phyloP scores from a whole-genome alignment of 2,888 invertebrate genomes.

The Drosophila testacea region DNA sequence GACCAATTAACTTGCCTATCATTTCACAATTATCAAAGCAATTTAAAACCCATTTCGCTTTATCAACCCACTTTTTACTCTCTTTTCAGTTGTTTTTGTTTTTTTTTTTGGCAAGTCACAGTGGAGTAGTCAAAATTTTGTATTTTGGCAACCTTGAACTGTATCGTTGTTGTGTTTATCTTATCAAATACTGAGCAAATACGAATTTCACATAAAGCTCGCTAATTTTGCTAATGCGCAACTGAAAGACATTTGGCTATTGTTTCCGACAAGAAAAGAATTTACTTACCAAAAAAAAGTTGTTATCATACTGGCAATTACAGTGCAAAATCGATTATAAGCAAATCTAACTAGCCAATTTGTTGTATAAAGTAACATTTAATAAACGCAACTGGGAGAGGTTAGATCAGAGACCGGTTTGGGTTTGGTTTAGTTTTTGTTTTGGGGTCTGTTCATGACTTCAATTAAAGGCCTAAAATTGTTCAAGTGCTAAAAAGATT shows the following conservation, averaged over 20 bases:
- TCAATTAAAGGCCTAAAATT: slow-evolving; percentile 62
- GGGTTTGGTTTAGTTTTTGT: slow-evolving; percentile 23
- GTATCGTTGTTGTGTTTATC: slow-evolving; percentile 62
- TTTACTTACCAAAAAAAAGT: slow-evolving; percentile 20
- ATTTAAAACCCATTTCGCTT: slow-evolving; percentile 18
- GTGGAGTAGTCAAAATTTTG: slow-evolving; percentile 17
- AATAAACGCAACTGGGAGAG: slow-evolving; percentile 25
- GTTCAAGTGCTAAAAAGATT: slow-evolving; percentile 43
- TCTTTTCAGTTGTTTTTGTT: neutral
- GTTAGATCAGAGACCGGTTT: slow-evolving; percentile 56
- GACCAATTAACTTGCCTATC: slow-evolving; percentile 28
- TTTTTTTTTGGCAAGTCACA: slow-evolving; percentile 54
- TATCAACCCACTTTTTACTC: slow-evolving; percentile 21
- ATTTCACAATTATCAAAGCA: slow-evolving; percentile 1
- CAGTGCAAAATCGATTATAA: slow-evolving; percentile 61
- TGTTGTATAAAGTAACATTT: slow-evolving; percentile 25
- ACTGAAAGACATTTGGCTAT: slow-evolving; percentile 30
- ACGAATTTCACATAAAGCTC: slow-evolving; percentile 39
- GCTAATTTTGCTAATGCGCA: slow-evolving; percentile 35
- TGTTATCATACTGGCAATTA: slow-evolving; percentile 63
- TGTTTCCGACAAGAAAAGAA: slow-evolving; percentile 12
- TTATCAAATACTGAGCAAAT: slow-evolving; percentile 45
- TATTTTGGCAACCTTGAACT: slow-evolving; percentile 70
- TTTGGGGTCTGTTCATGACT: slow-evolving; percentile 31
- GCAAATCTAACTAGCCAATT: slow-evolving; percentile 31